These are phyloP conservation scores for Oegoconia quadripuncta DNA, from an alignment of 2,888 invertebrate species.

Conservation along the genomic window DNA sequence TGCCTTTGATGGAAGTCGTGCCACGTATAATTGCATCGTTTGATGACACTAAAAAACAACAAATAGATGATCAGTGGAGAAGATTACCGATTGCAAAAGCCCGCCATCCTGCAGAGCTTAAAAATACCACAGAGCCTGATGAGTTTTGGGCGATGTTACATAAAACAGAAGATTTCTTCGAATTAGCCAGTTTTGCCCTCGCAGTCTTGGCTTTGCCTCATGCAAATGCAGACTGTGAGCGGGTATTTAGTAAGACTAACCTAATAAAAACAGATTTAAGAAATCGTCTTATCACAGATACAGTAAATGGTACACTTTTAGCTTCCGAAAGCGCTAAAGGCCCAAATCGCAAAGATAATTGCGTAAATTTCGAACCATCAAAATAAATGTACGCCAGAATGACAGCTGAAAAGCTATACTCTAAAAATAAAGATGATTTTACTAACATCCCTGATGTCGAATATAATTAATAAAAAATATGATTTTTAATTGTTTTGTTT, in stretches of 20 bases:
- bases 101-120: constrained; percentile 13
- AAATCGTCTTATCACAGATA: not conserved
- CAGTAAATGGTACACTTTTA: constrained; percentile 1
- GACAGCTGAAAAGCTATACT: not conserved
- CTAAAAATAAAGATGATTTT: not conserved
- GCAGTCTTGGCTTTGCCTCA: constrained; percentile 1
- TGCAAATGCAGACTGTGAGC: constrained; percentile 7
- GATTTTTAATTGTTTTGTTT: too few relatives aligned
- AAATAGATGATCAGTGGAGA: constrained; percentile 10
- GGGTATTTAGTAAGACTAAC: constrained; percentile 13
- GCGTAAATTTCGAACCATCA: not conserved
- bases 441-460: too few relatives aligned
- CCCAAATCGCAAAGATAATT: not conserved
- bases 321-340: not conserved
- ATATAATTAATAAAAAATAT: too few relatives aligned
- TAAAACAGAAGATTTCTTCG: constrained; percentile 16
- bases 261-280: constrained; percentile 11
- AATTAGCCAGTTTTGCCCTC: constrained; percentile 15
- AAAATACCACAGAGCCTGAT: constrained; percentile 14
- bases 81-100: constrained; percentile 9
- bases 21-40: constrained; percentile 7
- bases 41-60: constrained; percentile 9
- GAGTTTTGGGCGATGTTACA: constrained; percentile 16
- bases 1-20: constrained; percentile 9
- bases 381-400: not conserved